Evolutionary conservation across 2,888 invertebrate species (phyloP).

Genomic region (Heterodera filipjevi): DNA sequence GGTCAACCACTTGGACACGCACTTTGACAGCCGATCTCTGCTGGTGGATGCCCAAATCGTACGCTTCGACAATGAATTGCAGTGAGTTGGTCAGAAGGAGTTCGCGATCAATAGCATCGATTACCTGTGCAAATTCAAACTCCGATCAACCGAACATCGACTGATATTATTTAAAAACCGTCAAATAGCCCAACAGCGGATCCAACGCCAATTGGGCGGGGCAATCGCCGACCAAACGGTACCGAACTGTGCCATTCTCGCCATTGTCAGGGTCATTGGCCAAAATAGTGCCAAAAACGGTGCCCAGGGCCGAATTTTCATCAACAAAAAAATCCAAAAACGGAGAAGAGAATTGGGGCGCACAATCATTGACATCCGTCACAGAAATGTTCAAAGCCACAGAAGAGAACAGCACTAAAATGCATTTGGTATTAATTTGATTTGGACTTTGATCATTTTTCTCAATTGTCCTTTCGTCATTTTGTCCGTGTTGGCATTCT

Average conservation of each 20-base stretch:
- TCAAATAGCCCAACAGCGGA: background rate
- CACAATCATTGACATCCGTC: slow-evolving; percentile 76
- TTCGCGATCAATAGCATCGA: background rate
- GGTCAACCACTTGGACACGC: slow-evolving; percentile 70
- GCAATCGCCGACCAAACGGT: slow-evolving; percentile 84
- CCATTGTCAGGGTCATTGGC: slow-evolving; percentile 92
- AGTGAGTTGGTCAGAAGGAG: background rate
- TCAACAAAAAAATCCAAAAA: slow-evolving; percentile 81
- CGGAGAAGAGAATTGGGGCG: slow-evolving; percentile 75
- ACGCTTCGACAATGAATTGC: background rate
- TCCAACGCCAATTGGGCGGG: slow-evolving; percentile 59
- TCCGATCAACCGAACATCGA: background rate
- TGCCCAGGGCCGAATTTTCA: slow-evolving; percentile 92
- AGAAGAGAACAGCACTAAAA: slow-evolving; percentile 1
- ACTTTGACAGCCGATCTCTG: background rate
- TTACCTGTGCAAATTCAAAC: background rate
- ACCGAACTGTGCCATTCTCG: slow-evolving; percentile 85
- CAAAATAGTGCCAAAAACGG: slow-evolving; percentile 85
- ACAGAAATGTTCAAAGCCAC: slow-evolving; percentile 71
- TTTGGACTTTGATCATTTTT: background rate
- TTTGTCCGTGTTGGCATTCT: background rate
- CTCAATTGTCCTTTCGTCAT: background rate
- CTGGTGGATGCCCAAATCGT: background rate
- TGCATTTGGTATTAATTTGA: no score
- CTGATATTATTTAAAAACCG: background rate